Evolutionary conservation across 1,140 invertebrate genomes (phyloP).

Genomic region (Drosophila funebris): DNA sequence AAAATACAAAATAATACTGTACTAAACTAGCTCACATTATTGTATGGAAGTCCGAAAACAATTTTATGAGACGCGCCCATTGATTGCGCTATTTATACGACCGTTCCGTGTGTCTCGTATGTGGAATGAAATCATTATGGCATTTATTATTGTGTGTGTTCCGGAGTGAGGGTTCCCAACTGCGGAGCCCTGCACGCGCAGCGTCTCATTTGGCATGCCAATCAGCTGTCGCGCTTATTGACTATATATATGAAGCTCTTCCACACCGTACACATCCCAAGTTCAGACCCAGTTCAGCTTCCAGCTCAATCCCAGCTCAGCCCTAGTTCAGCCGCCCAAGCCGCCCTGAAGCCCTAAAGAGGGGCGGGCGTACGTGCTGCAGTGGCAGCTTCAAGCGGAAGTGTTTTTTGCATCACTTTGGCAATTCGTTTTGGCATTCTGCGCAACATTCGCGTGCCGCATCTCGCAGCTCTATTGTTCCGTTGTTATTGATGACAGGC

Average conservation of each 20-base stretch:
- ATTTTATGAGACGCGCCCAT: conserved; percentile 31
- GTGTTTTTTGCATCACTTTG: conserved; percentile 30
- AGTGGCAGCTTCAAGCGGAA: conserved; percentile 52
- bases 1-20: conserved; percentile 2
- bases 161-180: not conserved
- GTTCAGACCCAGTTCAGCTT: conserved; percentile 5
- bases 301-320: not conserved
- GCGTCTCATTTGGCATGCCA: conserved; percentile 71
- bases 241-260: not conserved
- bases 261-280: not conserved
- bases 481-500: conserved; percentile 33
- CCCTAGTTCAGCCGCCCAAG: too few relatives aligned
- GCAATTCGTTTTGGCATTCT: conserved; percentile 52
- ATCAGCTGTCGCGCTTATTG: conserved; percentile 73
- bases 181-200: conserved; percentile 20
- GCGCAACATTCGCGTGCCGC: conserved; percentile 51
- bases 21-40: conserved; percentile 19
- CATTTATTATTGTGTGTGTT: conserved; percentile 55
- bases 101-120: conserved; percentile 10
- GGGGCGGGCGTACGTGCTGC: not conserved
- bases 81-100: conserved; percentile 48
- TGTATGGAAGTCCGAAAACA: conserved; percentile 5
- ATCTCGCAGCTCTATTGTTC: conserved; percentile 59
- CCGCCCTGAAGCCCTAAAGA: not conserved
- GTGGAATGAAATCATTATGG: conserved; percentile 59